Conservation (phyloP, 2,113 vertebrate genomes). For the Phaethornis superciliosus region DNA sequence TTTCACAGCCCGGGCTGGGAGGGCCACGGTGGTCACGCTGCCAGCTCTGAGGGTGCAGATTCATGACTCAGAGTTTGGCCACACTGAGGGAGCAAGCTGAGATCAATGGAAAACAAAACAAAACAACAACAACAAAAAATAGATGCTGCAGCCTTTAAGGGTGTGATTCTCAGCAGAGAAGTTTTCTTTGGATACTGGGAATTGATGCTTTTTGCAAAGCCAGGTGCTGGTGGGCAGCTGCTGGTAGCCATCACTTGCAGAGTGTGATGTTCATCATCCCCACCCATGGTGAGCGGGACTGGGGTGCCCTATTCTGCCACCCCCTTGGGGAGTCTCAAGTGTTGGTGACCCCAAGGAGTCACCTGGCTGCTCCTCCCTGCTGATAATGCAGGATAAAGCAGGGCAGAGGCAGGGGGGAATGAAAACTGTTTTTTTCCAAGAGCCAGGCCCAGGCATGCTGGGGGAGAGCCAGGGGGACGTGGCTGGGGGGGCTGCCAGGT, state of each 20-base stretch:
- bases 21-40: rapidly evolving
- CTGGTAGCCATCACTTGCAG: neutral
- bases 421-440: neutral
- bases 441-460: neutral
- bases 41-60: neutral
- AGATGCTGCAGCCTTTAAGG: neutral
- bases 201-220: neutral
- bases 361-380: neutral
- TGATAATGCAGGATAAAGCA: neutral
- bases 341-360: rapidly evolving
- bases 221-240: neutral
- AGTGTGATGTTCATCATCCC: neutral
- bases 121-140: neutral
- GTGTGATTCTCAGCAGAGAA: rapidly evolving
- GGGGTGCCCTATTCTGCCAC: neutral
- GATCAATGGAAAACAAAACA: too few relatives aligned
- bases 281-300: too few relatives aligned
- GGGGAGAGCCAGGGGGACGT: neutral
- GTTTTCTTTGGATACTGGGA: neutral
- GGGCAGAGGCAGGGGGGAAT: rapidly evolving
- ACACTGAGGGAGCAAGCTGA: neutral
- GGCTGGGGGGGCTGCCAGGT: neutral
- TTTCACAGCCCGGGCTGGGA: neutral
- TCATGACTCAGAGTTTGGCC: neutral
- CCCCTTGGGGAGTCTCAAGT: neutral